Evolutionary conservation across 2,888 invertebrate genomes (phyloP).

Genomic region (Ariolimax columbianus): DNA sequence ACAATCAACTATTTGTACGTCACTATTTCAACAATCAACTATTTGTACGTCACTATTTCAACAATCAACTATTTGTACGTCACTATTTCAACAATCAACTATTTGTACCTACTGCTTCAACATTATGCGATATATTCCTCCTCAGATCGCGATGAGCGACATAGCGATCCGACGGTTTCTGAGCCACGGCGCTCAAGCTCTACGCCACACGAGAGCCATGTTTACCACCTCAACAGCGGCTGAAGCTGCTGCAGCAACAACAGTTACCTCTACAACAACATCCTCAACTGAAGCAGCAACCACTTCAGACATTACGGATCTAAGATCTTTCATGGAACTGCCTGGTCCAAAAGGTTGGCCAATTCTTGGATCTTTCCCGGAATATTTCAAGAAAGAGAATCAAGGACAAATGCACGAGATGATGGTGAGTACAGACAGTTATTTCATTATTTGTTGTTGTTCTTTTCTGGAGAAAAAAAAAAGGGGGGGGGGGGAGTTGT

Average conservation of each 20-base stretch:
- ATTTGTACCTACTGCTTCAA: too few relatives aligned
- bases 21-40: too few relatives aligned
- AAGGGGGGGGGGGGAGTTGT: too few relatives aligned
- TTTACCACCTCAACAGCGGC: constrained; percentile 25
- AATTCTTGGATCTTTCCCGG: constrained; percentile 73
- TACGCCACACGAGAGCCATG: constrained; percentile 44
- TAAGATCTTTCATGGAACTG: constrained; percentile 64
- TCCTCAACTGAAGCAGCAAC: not conserved
- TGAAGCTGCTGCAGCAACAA: constrained; percentile 25
- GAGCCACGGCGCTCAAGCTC: constrained; percentile 25
- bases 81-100: too few relatives aligned
- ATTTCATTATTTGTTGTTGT: too few relatives aligned
- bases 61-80: too few relatives aligned
- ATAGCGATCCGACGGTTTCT: constrained; percentile 37
- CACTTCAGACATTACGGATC: not conserved
- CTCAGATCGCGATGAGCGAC: constrained; percentile 46
- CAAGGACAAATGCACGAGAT: constrained; percentile 74
- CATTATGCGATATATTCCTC: not conserved
- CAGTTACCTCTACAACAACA: not conserved
- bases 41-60: too few relatives aligned
- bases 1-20: too few relatives aligned
- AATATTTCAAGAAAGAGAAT: constrained; percentile 74
- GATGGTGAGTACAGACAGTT: constrained; percentile 68
- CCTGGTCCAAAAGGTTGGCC: constrained; percentile 74
- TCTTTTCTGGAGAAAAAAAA: too few relatives aligned